Base-by-base conservation (phyloP, 1,140 invertebrate species). In the Apocrypta bakeri region DNA sequence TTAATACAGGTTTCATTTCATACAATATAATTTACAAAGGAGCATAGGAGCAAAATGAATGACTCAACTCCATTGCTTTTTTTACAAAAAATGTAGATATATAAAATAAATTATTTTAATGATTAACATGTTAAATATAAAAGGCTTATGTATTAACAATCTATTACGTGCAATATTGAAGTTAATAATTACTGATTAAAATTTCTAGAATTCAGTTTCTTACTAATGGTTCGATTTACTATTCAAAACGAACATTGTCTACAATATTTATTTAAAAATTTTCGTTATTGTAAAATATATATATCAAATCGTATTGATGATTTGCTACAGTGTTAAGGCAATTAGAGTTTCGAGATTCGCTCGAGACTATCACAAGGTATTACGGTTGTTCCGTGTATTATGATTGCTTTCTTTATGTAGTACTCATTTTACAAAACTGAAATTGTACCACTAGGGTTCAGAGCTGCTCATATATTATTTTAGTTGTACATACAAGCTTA, bases 311-410 rank as follows among this genome's bases (percentile, higher is more conserved):
- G 79, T 84, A 90, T 86, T 82, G 84, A 87, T 89, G 85, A 74
- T 79, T 48, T 87, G 83, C 85, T 85, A 88, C 81, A 87, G 85
- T 78, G 84, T 83, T 90, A 90, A 90, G 89, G 89, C 89, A 90
- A 88, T 87, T 87, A 81, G 83, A 86, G 69, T 83, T 84, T 88
- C 85, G 86, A 88, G 85, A 72, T 83, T 69, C 74, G 71, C 85
- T 85, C 85, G 84, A 87, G 85, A 87, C 86, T 90, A 90, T 89
- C 87, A 88, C 87, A 88, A 87, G 76, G 83, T 77, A 86, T 86
- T 85, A 83, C 66, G 69, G 61, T 74, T 48, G 3, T 40, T 82
- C 75, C 83, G 75, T 84, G 66, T 75, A 81, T 81, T 48, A 81
- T 74, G 79, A 71, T 76, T 81, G 61, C 80, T 64, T 63, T 64